Percentiles rank a stretch among this genome's conserved stretches.
Conservation (phyloP, 2,888 invertebrate species). For the Chrysolina oricalcia region DNA sequence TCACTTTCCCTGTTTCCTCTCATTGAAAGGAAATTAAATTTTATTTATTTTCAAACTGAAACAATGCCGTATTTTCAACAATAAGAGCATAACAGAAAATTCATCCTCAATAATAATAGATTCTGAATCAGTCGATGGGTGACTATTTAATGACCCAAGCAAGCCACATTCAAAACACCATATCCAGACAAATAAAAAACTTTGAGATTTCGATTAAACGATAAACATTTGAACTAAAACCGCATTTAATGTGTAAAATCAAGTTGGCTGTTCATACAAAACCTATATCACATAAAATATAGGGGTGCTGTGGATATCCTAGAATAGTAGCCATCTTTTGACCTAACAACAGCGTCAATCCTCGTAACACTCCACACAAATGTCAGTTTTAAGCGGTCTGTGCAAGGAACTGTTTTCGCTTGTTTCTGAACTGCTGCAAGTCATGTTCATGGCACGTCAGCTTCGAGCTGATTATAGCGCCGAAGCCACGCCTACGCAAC, state of each 20-base stretch:
- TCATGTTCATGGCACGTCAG: constrained; percentile 36
- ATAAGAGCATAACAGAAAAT: constrained; percentile 17
- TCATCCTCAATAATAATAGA: constrained; percentile 33
- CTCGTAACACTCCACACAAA: neutral
- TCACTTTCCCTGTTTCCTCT: no score
- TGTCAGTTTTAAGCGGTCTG: neutral
- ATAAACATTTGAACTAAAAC: constrained; percentile 60
- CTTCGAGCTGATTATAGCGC: constrained; percentile 58
- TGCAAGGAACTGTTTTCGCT: neutral
- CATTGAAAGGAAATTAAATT: no score
- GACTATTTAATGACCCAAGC: constrained; percentile 47
- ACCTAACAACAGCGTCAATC: neutral
- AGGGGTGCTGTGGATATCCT: constrained; percentile 54
- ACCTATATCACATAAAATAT: constrained; percentile 63
- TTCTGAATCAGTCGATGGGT: constrained; percentile 48
- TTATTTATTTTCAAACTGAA: neutral
- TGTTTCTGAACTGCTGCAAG: constrained; percentile 19
- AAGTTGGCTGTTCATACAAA: constrained; percentile 63
- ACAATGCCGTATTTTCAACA: neutral
- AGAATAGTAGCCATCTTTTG: constrained; percentile 8
- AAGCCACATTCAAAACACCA: constrained; percentile 53
- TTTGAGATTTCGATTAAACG: constrained; percentile 63
- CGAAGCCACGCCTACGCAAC: constrained; percentile 58
- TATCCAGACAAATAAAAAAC: constrained; percentile 53
- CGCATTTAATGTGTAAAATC: constrained; percentile 68